A percentile compares a stretch with the other conserved stretches of the same genome.
Conservation (phyloP, 2,113 vertebrate genomes). For the Ceuthmochares aereus region DNA sequence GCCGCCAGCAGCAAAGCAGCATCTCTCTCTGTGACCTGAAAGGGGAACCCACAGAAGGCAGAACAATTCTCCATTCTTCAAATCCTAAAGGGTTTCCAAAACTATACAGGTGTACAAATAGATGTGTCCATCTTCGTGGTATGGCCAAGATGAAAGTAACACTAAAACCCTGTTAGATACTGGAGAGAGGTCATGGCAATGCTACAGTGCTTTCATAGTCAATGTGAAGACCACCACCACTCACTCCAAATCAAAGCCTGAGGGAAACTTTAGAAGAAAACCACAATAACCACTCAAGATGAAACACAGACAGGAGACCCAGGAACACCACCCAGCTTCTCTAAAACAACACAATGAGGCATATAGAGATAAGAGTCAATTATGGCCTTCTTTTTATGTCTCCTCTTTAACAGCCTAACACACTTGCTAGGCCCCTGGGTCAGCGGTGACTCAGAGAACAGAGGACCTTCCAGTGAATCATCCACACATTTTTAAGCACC, state of each 20-base stretch:
- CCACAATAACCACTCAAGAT: not conserved
- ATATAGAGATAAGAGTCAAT: not conserved
- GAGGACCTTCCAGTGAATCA: slow-evolving; percentile 53
- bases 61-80: not conserved
- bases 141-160: not conserved
- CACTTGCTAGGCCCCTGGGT: slow-evolving; percentile 9
- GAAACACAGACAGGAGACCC: slow-evolving; percentile 6
- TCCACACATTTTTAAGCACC: not conserved
- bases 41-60: not conserved
- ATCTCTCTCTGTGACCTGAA: not conserved
- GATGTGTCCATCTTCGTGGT: not conserved
- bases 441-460: slow-evolving; percentile 53
- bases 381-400: slow-evolving; percentile 16
- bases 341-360: not conserved
- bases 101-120: not conserved
- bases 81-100: not conserved
- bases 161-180: not conserved
- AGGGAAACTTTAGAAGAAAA: not conserved
- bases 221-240: not conserved
- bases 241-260: not conserved
- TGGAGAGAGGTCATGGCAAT: not conserved
- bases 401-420: not conserved
- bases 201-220: not conserved
- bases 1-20: not conserved
- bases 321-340: slow-evolving; percentile 35